Evolutionary conservation across 2,113 vertebrate species (phyloP).

Genomic region (Passer domesticus): DNA sequence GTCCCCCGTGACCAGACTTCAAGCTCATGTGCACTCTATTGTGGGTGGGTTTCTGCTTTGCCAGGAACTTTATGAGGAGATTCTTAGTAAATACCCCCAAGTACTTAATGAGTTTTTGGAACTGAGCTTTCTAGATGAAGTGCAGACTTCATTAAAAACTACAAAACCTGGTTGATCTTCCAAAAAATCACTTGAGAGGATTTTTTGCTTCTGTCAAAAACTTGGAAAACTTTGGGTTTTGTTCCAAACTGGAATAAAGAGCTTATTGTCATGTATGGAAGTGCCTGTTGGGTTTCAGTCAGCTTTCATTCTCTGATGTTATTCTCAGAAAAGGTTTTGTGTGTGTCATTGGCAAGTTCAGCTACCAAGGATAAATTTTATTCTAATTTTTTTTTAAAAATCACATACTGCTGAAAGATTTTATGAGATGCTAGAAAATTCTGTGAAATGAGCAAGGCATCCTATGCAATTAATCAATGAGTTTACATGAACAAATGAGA

Average conservation of each 20-base stretch:
- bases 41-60: neutral
- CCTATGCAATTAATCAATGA: neutral
- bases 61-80: neutral
- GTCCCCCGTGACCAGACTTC: accelerated
- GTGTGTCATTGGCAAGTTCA: neutral
- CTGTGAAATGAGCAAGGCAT: neutral
- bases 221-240: neutral
- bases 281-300: neutral
- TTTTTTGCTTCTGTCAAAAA: neutral
- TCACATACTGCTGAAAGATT: neutral
- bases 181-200: neutral
- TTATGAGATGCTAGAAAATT: neutral
- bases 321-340: neutral
- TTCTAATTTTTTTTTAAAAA: neutral
- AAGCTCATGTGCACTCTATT: neutral
- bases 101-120: neutral
- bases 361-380: neutral
- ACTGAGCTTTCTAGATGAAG: neutral
- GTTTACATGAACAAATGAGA: neutral
- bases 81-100: neutral
- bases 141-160: neutral
- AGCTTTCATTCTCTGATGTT: neutral
- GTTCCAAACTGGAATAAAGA: neutral
- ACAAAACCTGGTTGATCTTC: neutral
- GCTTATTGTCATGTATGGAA: neutral